phyloP scores from a whole-genome alignment of 2,113 vertebrate genomes.

The Panthera leo region DNA sequence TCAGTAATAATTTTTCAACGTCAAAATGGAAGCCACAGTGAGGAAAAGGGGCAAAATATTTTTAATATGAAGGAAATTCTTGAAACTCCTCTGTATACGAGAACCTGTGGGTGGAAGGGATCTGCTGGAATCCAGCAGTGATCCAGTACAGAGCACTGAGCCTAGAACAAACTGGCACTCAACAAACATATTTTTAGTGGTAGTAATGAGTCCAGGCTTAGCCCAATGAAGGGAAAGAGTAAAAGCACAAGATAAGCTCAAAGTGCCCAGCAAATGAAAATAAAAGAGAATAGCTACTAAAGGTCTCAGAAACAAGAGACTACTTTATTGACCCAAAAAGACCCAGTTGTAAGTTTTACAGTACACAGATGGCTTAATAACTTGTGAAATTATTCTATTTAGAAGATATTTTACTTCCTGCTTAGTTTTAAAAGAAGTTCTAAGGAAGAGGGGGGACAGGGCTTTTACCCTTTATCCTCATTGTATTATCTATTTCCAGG shows the following conservation, averaged over 20 bases:
- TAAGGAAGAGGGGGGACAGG: not conserved
- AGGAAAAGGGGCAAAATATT: not conserved
- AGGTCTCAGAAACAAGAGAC: not conserved
- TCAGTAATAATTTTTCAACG: slow-evolving; percentile 7
- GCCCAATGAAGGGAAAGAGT: not conserved
- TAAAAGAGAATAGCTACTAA: not conserved
- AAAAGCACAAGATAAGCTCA: not conserved
- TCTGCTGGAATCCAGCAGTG: not conserved
- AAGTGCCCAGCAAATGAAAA: not conserved
- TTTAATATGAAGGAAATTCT: slow-evolving; percentile 29
- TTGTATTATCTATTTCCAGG: slow-evolving; percentile 33
- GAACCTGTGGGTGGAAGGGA: not conserved
- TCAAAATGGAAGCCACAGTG: not conserved
- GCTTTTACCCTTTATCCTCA: not conserved
- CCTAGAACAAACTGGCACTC: not conserved
- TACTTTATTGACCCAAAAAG: not conserved
- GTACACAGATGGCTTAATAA: slow-evolving; percentile 23
- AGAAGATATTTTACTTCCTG: not conserved
- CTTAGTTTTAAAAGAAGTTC: slow-evolving; percentile 7
- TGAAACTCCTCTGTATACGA: not conserved
- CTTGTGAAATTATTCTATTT: not conserved
- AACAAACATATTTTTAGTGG: slow-evolving; percentile 14
- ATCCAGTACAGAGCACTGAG: not conserved
- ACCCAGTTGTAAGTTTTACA: not conserved
- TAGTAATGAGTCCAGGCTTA: not conserved